These are phyloP conservation scores for Exephanes ischioxanthus DNA, from an alignment of 2,888 invertebrate species.

Conservation along the genomic window DNA sequence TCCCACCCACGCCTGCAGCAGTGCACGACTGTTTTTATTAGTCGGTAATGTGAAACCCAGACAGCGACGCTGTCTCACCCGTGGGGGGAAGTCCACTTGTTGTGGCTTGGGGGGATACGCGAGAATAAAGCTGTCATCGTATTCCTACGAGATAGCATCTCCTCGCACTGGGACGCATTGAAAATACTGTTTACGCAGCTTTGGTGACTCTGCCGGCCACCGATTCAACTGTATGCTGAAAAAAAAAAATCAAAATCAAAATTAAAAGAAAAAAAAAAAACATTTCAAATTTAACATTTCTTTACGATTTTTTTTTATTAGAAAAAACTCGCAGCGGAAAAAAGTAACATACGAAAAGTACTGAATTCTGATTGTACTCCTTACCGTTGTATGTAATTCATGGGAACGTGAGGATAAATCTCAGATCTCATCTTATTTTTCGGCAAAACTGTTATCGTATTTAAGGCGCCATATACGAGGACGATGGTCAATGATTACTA, in stretches of 20 bases:
- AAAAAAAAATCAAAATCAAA: neutral
- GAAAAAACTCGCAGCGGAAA: too few species aligned
- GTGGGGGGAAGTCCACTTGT: slow-evolving; percentile 44
- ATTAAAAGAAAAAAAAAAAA: neutral
- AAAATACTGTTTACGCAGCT: slow-evolving; percentile 2
- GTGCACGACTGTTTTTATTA: slow-evolving; percentile 59
- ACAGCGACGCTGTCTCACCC: slow-evolving; percentile 32
- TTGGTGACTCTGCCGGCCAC: neutral
- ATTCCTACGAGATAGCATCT: slow-evolving; percentile 6
- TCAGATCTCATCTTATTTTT: too few species aligned
- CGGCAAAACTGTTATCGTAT: too few species aligned
- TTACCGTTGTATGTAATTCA: too few species aligned
- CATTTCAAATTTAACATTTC: too few species aligned
- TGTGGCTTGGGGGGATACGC: neutral
- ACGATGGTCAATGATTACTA: too few species aligned
- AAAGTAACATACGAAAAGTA: too few species aligned
- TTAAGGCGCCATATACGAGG: too few species aligned
- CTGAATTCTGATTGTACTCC: too few species aligned
- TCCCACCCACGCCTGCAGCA: slow-evolving; percentile 29
- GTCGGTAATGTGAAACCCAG: slow-evolving; percentile 67
- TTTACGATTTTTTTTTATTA: too few species aligned
- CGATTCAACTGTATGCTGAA: neutral
- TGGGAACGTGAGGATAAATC: too few species aligned
- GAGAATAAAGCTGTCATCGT: slow-evolving; percentile 47
- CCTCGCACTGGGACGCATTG: neutral